phyloP scores from a whole-genome alignment of 2,888 invertebrate species.

The Alsophila aescularia region DNA sequence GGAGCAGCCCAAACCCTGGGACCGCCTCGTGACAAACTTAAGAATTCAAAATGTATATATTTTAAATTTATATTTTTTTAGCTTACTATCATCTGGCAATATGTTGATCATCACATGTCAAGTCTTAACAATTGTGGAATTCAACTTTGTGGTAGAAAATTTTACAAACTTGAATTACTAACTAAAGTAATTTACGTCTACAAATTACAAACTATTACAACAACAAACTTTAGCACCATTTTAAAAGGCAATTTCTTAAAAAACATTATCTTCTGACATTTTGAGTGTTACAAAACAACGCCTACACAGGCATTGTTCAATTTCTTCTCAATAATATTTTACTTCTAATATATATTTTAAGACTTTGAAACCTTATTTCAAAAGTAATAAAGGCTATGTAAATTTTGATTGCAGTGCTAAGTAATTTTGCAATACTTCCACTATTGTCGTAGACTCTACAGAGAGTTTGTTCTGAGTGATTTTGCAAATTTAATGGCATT shows the following conservation, averaged over 20 bases:
- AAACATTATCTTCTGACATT: constrained; percentile 58
- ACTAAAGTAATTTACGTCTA: neutral
- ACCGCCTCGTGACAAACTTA: too few relatives aligned
- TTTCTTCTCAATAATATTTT: constrained; percentile 35
- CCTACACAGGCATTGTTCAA: constrained; percentile 66
- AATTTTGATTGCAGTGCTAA: neutral
- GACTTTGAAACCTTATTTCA: neutral
- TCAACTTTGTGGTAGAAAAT: too few relatives aligned
- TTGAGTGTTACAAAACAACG: constrained; percentile 62
- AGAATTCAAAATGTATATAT: too few relatives aligned
- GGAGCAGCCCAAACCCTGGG: too few relatives aligned
- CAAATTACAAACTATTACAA: neutral
- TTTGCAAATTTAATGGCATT: constrained; percentile 52
- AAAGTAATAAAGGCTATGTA: neutral
- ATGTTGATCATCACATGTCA: too few relatives aligned
- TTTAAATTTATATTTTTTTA: too few relatives aligned
- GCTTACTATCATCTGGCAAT: too few relatives aligned
- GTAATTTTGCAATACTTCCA: constrained; percentile 19
- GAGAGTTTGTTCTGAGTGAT: constrained; percentile 44
- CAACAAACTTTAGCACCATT: constrained; percentile 26
- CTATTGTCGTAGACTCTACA: constrained; percentile 33
- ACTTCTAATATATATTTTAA: neutral
- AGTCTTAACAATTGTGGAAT: too few relatives aligned
- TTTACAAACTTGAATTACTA: neutral
- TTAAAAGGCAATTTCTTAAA: constrained; percentile 47